Evolutionary conservation across 92 coral and sea anemone genomes (phyloP).

Genomic region (Heteractis magnifica): DNA sequence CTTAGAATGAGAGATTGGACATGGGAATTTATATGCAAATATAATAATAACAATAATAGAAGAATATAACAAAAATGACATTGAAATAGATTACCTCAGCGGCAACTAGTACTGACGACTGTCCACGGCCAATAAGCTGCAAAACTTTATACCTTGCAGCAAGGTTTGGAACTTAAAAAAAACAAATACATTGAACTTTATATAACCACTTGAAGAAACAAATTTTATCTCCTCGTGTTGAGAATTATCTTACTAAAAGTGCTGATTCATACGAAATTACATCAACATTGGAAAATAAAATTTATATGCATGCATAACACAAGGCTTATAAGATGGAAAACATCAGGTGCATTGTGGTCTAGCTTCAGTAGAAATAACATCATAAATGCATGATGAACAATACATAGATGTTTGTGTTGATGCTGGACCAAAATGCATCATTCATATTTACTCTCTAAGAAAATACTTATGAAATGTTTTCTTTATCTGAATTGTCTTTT

Average conservation of each 20-base stretch:
- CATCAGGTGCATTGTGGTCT: too few relatives aligned
- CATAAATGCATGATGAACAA: too few relatives aligned
- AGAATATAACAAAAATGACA: neutral
- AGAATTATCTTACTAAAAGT: neutral
- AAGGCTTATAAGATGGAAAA: too few relatives aligned
- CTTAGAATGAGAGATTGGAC: neutral
- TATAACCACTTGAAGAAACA: neutral
- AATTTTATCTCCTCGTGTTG: neutral
- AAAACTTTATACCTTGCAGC: slow-evolving; percentile 80
- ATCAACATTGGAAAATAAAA: too few relatives aligned
- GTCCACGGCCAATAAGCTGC: slow-evolving; percentile 78
- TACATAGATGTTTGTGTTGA: too few relatives aligned
- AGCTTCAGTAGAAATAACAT: too few relatives aligned
- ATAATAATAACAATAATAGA: neutral
- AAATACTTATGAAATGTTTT: neutral
- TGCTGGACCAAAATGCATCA: too few relatives aligned
- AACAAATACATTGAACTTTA: neutral
- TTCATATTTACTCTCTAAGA: too few relatives aligned
- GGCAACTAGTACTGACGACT: slow-evolving; percentile 69
- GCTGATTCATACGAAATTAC: too few relatives aligned
- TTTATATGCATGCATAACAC: too few relatives aligned
- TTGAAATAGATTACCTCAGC: slow-evolving; percentile 72
- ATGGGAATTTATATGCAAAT: neutral
- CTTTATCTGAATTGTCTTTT: too few relatives aligned
- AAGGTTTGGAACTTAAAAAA: slow-evolving; percentile 63